Percentiles rank a stretch among this genome's conserved stretches.
phyloP scores from a whole-genome alignment of 2,113 vertebrate species.

The Ptilonorhynchus violaceus region DNA sequence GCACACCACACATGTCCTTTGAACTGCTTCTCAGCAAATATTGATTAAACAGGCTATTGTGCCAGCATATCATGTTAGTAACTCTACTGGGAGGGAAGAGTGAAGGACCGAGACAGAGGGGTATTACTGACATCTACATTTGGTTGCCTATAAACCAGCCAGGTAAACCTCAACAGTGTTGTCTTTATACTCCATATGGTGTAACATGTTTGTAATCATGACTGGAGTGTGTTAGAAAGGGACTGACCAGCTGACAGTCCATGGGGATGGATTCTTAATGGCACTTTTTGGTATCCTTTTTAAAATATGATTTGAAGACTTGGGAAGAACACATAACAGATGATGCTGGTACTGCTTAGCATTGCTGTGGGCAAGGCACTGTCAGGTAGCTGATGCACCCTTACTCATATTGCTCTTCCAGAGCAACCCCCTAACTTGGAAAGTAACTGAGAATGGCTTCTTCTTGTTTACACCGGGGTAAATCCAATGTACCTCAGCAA shows the following conservation, averaged over 20 bases:
- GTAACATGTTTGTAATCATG: accelerated
- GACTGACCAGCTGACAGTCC: not conserved
- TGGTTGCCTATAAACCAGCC: not conserved
- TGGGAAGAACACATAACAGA: not conserved
- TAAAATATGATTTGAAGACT: not conserved
- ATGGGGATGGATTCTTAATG: not conserved
- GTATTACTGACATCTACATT: not conserved
- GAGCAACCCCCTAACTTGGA: not conserved
- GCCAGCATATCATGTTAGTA: not conserved
- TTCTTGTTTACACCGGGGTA: not conserved
- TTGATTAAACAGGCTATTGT: not conserved
- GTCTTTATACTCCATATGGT: accelerated
- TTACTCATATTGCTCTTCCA: not conserved
- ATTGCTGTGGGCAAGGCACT: not conserved
- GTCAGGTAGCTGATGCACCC: not conserved
- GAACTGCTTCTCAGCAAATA: not conserved
- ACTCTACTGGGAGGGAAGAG: not conserved
- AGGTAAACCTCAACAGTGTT: not conserved
- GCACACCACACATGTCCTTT: accelerated
- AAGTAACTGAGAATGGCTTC: not conserved
- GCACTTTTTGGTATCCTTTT: not conserved
- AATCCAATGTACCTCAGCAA: not conserved
- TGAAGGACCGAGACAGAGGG: not conserved
- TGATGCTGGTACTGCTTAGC: accelerated
- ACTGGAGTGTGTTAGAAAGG: not conserved